Evolutionary conservation across 2,113 vertebrate genomes (phyloP).

Genomic region (Tenrec ecaudatus): DNA sequence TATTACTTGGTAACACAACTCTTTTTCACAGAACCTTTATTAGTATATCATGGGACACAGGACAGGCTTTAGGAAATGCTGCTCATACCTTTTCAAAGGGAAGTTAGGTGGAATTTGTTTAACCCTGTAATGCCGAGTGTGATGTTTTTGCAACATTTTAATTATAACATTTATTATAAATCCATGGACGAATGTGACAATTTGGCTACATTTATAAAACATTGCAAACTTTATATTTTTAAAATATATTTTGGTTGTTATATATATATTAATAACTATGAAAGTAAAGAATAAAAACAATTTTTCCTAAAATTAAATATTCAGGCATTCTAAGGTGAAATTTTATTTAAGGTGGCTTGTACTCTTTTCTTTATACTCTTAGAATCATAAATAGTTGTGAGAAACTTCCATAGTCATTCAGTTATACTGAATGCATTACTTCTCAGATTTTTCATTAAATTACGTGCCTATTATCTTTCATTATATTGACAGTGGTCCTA

Average conservation of each 20-base stretch:
- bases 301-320: too few species aligned
- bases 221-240: too few species aligned
- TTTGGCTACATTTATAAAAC: too few species aligned
- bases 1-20: background rate
- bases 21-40: background rate
- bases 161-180: too few species aligned
- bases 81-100: background rate
- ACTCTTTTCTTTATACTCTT: background rate
- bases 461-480: background rate
- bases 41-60: background rate
- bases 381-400: background rate
- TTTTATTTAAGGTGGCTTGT: background rate
- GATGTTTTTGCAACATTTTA: too few species aligned
- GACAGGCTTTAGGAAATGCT: background rate
- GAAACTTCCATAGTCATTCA: background rate
- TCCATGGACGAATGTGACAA: too few species aligned
- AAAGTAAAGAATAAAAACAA: too few species aligned
- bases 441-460: background rate
- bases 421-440: background rate
- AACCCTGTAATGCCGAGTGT: too few species aligned
- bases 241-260: too few species aligned
- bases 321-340: too few species aligned
- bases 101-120: background rate
- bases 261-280: too few species aligned
- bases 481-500: background rate